A percentile compares a stretch with the other conserved stretches of the same genome.
These are phyloP conservation scores for Condylura cristata DNA, from an alignment of 2,113 vertebrate species.

Conservation along the genomic window DNA sequence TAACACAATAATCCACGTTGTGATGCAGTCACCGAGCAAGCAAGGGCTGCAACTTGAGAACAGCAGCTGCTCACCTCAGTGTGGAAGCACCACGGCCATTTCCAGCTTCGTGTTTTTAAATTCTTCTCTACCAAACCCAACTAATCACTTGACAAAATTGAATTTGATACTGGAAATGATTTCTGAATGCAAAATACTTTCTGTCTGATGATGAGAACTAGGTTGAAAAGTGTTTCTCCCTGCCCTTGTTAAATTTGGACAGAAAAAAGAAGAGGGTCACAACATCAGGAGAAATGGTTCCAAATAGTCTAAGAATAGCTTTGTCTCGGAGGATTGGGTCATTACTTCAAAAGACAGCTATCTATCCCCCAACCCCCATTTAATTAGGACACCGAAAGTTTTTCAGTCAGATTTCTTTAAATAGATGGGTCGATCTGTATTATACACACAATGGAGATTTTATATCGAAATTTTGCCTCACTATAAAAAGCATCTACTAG, in stretches of 20 bases:
- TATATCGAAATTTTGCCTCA: background rate
- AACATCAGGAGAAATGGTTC: conserved; percentile 65
- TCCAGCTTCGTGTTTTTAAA: conserved; percentile 68
- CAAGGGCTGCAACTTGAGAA: conserved; percentile 24
- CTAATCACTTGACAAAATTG: conserved; percentile 79
- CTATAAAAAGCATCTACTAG: conserved; percentile 27
- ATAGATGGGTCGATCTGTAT: conserved; percentile 34
- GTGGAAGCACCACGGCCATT: conserved; percentile 21
- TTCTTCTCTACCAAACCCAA: conserved; percentile 73
- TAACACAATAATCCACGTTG: conserved; percentile 14
- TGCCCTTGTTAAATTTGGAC: conserved; percentile 56
- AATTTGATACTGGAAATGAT: conserved; percentile 74
- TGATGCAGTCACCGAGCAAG: background rate
- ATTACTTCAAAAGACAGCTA: conserved; percentile 55
- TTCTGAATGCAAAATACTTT: conserved; percentile 78
- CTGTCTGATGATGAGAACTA: conserved; percentile 65
- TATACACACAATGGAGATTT: conserved; percentile 50
- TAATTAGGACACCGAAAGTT: conserved; percentile 65
- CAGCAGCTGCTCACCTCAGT: conserved; percentile 8
- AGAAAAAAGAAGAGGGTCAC: background rate
- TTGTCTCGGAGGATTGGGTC: conserved; percentile 67
- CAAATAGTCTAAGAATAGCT: conserved; percentile 75
- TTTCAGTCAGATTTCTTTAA: conserved; percentile 41
- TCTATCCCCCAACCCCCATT: background rate
- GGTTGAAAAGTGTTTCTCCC: conserved; percentile 36